These are phyloP conservation scores for Galleria mellonella DNA, from an alignment of 1,140 invertebrate species.

Conservation along the genomic window DNA sequence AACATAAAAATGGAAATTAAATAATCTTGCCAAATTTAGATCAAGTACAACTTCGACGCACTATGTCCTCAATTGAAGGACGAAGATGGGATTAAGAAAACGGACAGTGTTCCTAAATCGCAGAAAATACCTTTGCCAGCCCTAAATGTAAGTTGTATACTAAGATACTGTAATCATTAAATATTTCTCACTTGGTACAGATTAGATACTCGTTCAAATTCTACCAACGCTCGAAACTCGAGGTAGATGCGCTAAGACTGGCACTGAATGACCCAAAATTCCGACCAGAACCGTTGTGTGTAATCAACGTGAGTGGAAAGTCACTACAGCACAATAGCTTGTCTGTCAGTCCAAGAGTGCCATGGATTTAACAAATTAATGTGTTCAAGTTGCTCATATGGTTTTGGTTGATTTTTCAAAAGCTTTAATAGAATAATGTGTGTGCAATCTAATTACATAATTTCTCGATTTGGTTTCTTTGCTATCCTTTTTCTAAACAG, in stretches of 20 bases:
- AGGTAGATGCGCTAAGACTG: constrained; percentile 71
- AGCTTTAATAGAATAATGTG: too few relatives aligned
- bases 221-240: constrained; percentile 75
- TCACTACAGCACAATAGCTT: constrained; percentile 30
- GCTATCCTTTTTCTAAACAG: too few relatives aligned
- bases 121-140: constrained; percentile 80
- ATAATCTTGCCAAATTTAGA: constrained; percentile 39
- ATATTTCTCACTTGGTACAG: constrained; percentile 58
- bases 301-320: constrained; percentile 79
- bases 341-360: constrained; percentile 5
- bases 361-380: constrained; percentile 5
- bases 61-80: constrained; percentile 77
- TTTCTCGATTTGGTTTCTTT: too few relatives aligned
- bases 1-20: background rate
- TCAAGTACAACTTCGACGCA: constrained; percentile 81
- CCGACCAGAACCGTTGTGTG: constrained; percentile 76
- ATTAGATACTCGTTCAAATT: constrained; percentile 78
- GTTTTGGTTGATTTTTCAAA: too few relatives aligned
- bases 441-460: too few relatives aligned
- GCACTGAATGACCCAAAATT: constrained; percentile 76
- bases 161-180: constrained; percentile 10
- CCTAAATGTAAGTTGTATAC: constrained; percentile 79
- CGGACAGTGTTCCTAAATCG: constrained; percentile 71
- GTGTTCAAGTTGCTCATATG: too few relatives aligned
- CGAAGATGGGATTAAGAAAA: constrained; percentile 75